phyloP scores from a whole-genome alignment of 2,888 invertebrate genomes.

The Sarcophaga variegata region DNA sequence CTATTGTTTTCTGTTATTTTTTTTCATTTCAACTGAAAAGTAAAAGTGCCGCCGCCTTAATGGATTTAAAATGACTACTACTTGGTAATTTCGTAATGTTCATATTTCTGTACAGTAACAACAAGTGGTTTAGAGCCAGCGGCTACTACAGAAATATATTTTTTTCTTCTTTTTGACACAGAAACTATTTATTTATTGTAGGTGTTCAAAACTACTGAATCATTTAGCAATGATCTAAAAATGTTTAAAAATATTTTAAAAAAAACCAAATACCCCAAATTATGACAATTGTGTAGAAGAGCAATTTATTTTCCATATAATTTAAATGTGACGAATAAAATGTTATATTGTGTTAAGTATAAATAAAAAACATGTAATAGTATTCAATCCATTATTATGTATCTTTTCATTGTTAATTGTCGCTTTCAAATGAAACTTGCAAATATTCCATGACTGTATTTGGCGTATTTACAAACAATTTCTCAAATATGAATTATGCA shows the following conservation, averaged over 20 bases:
- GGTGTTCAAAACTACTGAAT: background rate
- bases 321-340: too few relatives aligned
- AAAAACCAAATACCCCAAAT: background rate
- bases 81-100: constrained; percentile 24
- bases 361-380: too few relatives aligned
- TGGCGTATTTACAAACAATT: too few relatives aligned
- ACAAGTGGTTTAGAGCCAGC: background rate
- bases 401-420: too few relatives aligned
- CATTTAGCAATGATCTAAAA: background rate
- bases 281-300: background rate
- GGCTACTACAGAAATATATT: background rate
- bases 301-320: too few relatives aligned
- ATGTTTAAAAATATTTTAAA: background rate
- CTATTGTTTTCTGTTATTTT: background rate
- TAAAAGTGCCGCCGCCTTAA: constrained; percentile 52
- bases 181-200: background rate
- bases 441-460: too few relatives aligned
- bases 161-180: background rate
- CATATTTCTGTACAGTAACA: background rate
- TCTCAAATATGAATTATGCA: too few relatives aligned
- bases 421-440: too few relatives aligned
- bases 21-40: constrained; percentile 24
- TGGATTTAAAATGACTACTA: constrained; percentile 35
- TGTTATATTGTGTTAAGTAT: too few relatives aligned
- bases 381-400: too few relatives aligned